Conservation (phyloP, 35 echinoderm and acorn worm genomes). For the Apostichopus japonicus region DNA sequence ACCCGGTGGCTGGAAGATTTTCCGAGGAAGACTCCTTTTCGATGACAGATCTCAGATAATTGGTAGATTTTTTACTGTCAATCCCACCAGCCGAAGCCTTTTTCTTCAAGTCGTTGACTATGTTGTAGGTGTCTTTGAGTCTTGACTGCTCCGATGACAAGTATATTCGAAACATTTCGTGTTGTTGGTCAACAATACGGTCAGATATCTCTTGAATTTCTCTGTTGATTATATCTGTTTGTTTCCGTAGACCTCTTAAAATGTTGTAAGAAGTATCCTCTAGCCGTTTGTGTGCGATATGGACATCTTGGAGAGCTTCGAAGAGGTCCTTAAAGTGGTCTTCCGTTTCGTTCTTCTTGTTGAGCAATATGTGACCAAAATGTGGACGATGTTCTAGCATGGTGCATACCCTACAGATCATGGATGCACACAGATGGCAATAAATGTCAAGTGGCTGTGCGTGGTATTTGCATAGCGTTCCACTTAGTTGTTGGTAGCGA, state of each 20-base stretch:
- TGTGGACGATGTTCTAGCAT: constrained; percentile 22
- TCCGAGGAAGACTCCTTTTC: background rate
- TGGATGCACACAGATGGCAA: background rate
- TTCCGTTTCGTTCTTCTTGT: background rate
- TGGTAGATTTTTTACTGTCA: background rate
- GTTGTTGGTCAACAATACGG: background rate
- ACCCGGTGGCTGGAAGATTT: background rate
- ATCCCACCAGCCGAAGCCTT: background rate
- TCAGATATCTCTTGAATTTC: constrained; percentile 6
- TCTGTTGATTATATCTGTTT: background rate
- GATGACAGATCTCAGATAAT: background rate
- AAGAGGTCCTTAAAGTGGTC: constrained; percentile 18
- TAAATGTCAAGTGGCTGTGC: constrained; percentile 1
- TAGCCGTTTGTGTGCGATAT: background rate
- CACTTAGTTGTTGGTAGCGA: background rate
- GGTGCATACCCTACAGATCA: constrained; percentile 11
- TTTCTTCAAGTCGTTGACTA: background rate
- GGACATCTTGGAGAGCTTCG: background rate
- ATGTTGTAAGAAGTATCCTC: background rate
- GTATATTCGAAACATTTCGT: constrained; percentile 17
- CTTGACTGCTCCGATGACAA: background rate
- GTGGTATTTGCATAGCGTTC: background rate
- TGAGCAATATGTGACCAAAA: background rate
- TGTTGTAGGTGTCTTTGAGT: background rate
- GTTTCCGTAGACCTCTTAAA: background rate